These are phyloP conservation scores for Eclectus roratus DNA, from an alignment of 2,113 vertebrate genomes.

Conservation along the genomic window DNA sequence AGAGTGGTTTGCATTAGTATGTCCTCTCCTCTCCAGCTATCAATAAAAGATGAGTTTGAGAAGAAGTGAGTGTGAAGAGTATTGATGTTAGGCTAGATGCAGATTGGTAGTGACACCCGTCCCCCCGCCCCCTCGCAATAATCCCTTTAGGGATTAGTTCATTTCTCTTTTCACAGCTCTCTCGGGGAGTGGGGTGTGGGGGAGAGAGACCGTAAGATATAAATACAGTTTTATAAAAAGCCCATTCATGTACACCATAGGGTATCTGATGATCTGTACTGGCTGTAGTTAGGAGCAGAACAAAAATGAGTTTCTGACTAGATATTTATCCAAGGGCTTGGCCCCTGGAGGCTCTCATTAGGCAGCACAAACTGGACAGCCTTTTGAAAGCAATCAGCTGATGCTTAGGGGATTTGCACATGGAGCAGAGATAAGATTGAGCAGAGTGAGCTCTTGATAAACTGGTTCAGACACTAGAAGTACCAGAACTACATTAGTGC, in stretches of 20 bases:
- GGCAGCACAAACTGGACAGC: neutral
- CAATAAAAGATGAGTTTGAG: neutral
- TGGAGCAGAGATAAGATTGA: neutral
- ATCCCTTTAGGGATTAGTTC: neutral
- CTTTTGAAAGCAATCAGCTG: neutral
- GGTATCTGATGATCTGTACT: neutral
- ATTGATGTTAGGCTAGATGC: neutral
- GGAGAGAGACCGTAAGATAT: neutral
- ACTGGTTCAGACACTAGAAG: neutral
- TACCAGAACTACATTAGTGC: neutral
- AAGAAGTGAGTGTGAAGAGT: neutral
- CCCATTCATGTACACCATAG: fast-evolving
- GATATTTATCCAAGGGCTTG: neutral
- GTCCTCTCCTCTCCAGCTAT: neutral
- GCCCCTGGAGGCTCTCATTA: neutral
- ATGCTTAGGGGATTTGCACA: neutral
- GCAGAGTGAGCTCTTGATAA: neutral
- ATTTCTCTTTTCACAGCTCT: neutral
- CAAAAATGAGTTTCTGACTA: neutral
- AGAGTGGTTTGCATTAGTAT: neutral
- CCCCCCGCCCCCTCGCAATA: fast-evolving
- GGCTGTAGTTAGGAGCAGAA: neutral
- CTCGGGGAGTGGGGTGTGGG: neutral
- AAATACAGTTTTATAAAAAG: neutral
- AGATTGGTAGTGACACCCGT: neutral